Conservation (phyloP, 1,140 invertebrate species). For the Druon quercuslanigerum region DNA sequence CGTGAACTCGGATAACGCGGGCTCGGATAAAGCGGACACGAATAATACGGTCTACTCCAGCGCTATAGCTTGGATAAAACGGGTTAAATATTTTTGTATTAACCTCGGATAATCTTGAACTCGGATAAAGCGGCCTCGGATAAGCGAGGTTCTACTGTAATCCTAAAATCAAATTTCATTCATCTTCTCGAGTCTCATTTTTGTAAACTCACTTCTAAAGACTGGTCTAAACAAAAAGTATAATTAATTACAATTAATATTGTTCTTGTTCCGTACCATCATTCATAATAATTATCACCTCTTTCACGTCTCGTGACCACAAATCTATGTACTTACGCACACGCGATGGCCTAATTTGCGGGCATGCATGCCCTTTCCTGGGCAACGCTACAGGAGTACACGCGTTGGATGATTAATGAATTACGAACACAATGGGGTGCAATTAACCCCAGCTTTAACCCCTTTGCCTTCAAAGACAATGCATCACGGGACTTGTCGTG, state of each 20-base stretch:
- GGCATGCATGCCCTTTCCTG: conserved; percentile 44
- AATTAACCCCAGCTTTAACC: conserved; percentile 50
- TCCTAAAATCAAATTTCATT: no score
- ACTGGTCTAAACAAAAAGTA: no score
- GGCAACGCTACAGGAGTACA: conserved; percentile 46
- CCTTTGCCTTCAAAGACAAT: not conserved
- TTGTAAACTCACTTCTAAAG: no score
- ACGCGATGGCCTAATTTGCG: conserved; percentile 50
- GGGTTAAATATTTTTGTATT: no score
- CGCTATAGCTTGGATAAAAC: no score
- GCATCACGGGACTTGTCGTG: not conserved
- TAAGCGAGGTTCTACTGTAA: no score
- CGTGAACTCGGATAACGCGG: no score
- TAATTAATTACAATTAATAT: not conserved
- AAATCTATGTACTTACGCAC: conserved; percentile 45
- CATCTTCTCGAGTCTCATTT: no score
- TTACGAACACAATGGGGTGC: conserved; percentile 50
- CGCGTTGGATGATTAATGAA: conserved; percentile 51
- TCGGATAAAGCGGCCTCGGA: no score
- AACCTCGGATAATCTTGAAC: no score
- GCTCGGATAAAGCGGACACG: no score
- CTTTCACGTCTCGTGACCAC: conserved; percentile 12
- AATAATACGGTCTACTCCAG: no score
- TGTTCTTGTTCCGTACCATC: conserved; percentile 23
- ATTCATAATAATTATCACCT: conserved; percentile 31